Base-by-base conservation (phyloP, 2,888 invertebrate species). In the Tipula lateralis region DNA sequence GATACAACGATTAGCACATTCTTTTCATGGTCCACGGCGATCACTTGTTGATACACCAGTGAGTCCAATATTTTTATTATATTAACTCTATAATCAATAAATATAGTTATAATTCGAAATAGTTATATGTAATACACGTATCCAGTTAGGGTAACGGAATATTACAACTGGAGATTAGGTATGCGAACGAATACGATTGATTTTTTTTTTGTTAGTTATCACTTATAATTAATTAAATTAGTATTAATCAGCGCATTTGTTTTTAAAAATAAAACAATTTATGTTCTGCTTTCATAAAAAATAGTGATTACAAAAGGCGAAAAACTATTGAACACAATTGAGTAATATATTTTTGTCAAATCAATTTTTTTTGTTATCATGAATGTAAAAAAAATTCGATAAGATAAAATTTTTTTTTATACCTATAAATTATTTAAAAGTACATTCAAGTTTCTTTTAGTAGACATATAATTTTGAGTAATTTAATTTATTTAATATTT, bases 341-440 rank as follows among this genome's bases (percentile, higher is more conserved):
- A 66, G 66, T 66, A 66, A 66, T 50, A 16, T 24, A 24, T 66
- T 24, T 66, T 66, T 66, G 66, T 66, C 66, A 66, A 66, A 66
- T 66, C 66, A 66, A 66, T 66, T 66, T 66, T 66, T 24, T 66
- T 66, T 66, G 66, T 66, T 66, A 66, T 66, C 66, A 66, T 24
- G 24, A 66, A 66, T 66, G 19, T 66, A 9, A 66, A 66, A n/a
- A n/a, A 66, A 66, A 66, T 66, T 66, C 66, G 66, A 66, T 66
- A 66, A 66, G 66, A 66, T 66, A 66, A 66, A 66, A 66, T 66
- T 24, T 66, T 66, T 66, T 66, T 66, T 66, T 66, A 32, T 32
- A 44, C 66, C n/a, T n/a, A n/a, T n/a, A 12, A 66, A 66, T n/a
- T n/a, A n/a, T 24, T 24, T 66, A 24, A n/a, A n/a, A 66, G 66